A percentile compares a stretch with the other conserved stretches of the same genome.
phyloP scores from a whole-genome alignment of 2,888 invertebrate species.

The Idaea aversata region DNA sequence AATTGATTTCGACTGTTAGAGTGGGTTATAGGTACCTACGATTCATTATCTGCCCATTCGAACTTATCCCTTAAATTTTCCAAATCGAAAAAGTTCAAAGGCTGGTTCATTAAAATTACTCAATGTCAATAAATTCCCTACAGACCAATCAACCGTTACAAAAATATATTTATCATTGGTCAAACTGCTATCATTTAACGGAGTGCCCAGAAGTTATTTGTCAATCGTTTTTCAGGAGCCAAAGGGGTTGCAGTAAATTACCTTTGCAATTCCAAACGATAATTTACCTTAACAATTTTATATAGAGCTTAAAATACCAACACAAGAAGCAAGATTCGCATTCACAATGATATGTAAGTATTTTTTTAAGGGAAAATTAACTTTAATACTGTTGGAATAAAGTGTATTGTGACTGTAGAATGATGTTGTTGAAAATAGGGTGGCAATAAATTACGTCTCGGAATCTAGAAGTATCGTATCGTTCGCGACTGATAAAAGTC shows the following conservation, averaged over 20 bases:
- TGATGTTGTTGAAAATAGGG: constrained; percentile 42
- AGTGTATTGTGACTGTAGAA: constrained; percentile 6
- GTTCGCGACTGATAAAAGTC: constrained; percentile 72
- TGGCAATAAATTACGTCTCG: constrained; percentile 69
- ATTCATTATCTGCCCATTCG: too few relatives aligned
- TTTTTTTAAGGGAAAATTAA: constrained; percentile 16
- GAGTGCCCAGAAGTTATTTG: constrained; percentile 41
- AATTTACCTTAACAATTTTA: constrained; percentile 12
- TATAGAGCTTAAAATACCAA: constrained; percentile 19
- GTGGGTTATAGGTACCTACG: too few relatives aligned
- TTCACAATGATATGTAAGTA: constrained; percentile 9
- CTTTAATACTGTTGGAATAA: constrained; percentile 13
- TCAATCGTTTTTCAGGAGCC: constrained; percentile 39
- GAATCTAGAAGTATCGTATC: constrained; percentile 69
- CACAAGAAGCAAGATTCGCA: constrained; percentile 16
- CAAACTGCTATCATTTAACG: constrained; percentile 37
- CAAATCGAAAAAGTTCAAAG: constrained; percentile 19
- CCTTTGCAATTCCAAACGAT: constrained; percentile 10
- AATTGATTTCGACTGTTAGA: too few relatives aligned
- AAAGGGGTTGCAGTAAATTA: constrained; percentile 30
- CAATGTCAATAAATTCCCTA: constrained; percentile 12
- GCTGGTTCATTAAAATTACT: constrained; percentile 8
- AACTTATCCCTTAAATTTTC: too few relatives aligned
- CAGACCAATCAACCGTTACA: constrained; percentile 28
- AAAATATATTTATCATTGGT: constrained; percentile 39